These are phyloP conservation scores for Hyperoodon ampullatus DNA, from an alignment of 2,113 vertebrate species.

Conservation along the genomic window DNA sequence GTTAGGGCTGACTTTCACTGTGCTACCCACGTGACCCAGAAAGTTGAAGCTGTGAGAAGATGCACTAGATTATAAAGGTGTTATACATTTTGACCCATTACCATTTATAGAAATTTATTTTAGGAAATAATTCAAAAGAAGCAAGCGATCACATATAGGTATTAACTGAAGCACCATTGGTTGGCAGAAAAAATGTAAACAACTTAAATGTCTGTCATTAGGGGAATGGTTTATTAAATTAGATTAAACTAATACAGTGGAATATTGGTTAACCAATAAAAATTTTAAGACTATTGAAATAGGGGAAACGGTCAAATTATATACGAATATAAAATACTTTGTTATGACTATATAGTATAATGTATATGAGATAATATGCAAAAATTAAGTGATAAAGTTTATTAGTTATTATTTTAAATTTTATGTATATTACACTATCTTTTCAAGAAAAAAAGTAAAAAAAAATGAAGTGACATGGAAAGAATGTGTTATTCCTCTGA, in stretches of 20 bases:
- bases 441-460: conserved; percentile 22
- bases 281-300: conserved; percentile 36
- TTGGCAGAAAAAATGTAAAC: not conserved
- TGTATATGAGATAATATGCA: not conserved
- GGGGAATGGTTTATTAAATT: conserved; percentile 5
- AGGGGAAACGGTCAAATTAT: conserved; percentile 34
- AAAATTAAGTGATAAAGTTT: conserved; percentile 42
- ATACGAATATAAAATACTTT: conserved; percentile 33
- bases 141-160: not conserved
- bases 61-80: not conserved
- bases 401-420: conserved; percentile 23
- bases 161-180: conserved; percentile 36
- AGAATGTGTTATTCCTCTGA: not conserved
- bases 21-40: not conserved
- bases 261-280: conserved; percentile 7
- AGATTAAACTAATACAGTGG: conserved; percentile 2
- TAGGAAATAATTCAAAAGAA: conserved; percentile 47
- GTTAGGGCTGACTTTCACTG: not conserved
- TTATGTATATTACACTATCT: conserved; percentile 21
- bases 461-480: conserved; percentile 19
- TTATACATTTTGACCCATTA: not conserved
- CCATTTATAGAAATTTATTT: conserved; percentile 14
- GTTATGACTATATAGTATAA: not conserved
- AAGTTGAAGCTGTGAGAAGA: conserved; percentile 32
- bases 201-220: conserved; percentile 39